Evolutionary conservation across 2,113 vertebrate species (phyloP).

Genomic region (Tringa solitaria): DNA sequence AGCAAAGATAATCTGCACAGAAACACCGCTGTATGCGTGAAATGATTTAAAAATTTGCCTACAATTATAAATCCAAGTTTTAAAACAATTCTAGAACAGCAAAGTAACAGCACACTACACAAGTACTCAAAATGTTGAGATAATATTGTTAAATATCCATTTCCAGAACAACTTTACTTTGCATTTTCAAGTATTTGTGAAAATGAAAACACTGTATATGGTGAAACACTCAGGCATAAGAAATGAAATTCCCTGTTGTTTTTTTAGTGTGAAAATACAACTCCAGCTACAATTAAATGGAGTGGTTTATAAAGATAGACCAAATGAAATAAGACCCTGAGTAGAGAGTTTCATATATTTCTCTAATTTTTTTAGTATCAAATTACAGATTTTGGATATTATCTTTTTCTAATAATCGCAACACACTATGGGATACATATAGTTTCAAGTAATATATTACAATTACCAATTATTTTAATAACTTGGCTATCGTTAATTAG

Average conservation of each 20-base stretch:
- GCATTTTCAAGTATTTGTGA: background rate
- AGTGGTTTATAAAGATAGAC: background rate
- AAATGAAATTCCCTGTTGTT: accelerated
- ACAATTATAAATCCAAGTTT: background rate
- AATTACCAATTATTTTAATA: background rate
- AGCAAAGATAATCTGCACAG: background rate
- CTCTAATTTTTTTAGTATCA: background rate
- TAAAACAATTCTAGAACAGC: background rate
- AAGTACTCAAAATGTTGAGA: background rate
- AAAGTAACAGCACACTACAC: background rate
- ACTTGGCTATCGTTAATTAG: background rate
- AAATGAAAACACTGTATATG: background rate
- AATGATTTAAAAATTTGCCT: background rate
- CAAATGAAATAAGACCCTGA: background rate
- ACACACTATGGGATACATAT: background rate
- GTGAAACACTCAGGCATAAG: background rate
- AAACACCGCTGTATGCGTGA: background rate
- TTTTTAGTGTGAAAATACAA: background rate
- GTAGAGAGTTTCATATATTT: background rate
- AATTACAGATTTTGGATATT: background rate
- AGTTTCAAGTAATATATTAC: background rate
- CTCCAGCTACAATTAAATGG: background rate
- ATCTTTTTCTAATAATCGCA: background rate
- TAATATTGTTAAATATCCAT: background rate
- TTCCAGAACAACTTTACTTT: background rate